Evolutionary conservation across 2,113 vertebrate genomes (phyloP).

Genomic region (Pao palembangensis): DNA sequence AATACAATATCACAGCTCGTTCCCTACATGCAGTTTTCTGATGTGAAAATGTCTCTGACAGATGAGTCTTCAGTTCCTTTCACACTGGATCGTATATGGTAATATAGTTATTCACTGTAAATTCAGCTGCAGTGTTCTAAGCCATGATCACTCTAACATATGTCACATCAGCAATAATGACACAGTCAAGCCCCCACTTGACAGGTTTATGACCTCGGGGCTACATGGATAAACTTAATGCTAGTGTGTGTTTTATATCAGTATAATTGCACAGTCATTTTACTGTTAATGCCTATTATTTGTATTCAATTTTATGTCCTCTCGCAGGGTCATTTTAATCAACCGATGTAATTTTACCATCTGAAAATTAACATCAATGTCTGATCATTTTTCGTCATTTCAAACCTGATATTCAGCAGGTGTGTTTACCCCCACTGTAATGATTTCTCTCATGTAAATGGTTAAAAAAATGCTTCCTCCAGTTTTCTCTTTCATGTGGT

Average conservation of each 20-base stretch:
- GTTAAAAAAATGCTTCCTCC: not conserved
- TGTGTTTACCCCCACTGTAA: no score
- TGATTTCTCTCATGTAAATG: not conserved
- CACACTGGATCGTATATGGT: constrained; percentile 19
- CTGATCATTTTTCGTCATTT: not conserved
- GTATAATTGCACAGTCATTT: not conserved
- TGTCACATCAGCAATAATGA: constrained; percentile 51
- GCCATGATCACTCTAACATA: constrained; percentile 58
- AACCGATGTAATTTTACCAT: constrained; percentile 1
- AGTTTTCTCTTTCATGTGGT: not conserved
- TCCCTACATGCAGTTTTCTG: constrained; percentile 12
- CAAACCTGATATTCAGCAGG: no score
- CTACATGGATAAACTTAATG: constrained; percentile 40
- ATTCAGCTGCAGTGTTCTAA: constrained; percentile 34
- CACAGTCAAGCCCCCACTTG: constrained; percentile 47
- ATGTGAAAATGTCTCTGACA: not conserved
- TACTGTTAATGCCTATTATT: no score
- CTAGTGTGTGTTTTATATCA: constrained; percentile 17
- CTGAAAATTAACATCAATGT: constrained; percentile 24
- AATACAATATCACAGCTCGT: not conserved
- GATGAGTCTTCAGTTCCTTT: not conserved
- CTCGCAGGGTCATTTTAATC: constrained; percentile 34
- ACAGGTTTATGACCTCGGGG: constrained; percentile 52
- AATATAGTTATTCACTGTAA: constrained; percentile 34
- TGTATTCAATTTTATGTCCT: no score